phyloP scores from a whole-genome alignment of 2,113 vertebrate genomes.

The Callipepla squamata region DNA sequence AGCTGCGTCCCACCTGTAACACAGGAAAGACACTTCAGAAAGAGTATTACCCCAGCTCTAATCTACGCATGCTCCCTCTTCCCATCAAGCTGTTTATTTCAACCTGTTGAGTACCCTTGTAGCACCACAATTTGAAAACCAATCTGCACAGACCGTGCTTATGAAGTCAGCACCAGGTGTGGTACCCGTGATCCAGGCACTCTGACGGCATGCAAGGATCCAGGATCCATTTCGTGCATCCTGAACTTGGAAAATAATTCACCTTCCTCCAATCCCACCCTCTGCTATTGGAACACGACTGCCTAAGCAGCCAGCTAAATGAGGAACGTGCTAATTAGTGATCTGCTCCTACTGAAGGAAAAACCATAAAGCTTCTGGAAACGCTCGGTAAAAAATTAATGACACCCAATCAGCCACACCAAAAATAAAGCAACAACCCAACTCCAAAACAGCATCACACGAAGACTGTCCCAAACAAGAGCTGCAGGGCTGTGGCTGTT shows the following conservation, averaged over 20 bases:
- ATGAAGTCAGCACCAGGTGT: constrained; percentile 65
- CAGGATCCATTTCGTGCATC: constrained; percentile 19
- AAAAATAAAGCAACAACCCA: not conserved
- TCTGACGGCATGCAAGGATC: constrained; percentile 46
- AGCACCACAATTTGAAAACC: constrained; percentile 62
- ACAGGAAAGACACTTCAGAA: constrained; percentile 64
- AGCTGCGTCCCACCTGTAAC: constrained; percentile 48
- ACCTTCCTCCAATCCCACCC: constrained; percentile 1
- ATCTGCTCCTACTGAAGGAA: not conserved
- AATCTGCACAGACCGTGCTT: constrained; percentile 64
- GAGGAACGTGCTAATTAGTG: not conserved
- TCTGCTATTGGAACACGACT: not conserved
- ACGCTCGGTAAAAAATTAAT: not conserved
- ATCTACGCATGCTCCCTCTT: constrained; percentile 66
- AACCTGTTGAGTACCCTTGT: constrained; percentile 59
- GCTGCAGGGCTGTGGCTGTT: not conserved
- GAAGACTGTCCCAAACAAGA: not conserved
- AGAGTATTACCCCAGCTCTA: constrained; percentile 58
- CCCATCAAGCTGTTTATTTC: constrained; percentile 65
- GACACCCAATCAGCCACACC: not conserved
- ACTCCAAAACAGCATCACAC: not conserved
- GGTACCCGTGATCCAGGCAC: constrained; percentile 58
- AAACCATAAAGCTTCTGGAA: not conserved
- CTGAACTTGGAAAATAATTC: constrained; percentile 6
- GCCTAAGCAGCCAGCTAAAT: not conserved